Percentiles rank a stretch among this genome's conserved stretches.
Conservation (phyloP, 2,113 vertebrate genomes). For the Cathartes aura region DNA sequence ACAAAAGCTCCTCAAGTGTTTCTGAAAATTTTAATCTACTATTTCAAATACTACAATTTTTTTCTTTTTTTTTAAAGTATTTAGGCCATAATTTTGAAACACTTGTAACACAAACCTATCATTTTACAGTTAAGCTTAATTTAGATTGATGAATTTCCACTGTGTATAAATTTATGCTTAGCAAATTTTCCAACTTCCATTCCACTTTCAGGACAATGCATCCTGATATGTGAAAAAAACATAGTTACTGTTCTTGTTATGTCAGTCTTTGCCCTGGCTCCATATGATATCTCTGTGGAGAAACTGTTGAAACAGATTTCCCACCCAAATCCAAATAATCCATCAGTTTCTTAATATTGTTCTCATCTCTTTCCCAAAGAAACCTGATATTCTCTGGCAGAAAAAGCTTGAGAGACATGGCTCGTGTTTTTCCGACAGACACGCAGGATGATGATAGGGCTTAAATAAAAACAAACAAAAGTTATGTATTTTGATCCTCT, state of each 20-base stretch:
- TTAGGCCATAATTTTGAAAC: neutral
- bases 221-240: neutral
- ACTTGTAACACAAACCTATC: neutral
- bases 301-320: neutral
- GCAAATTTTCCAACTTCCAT: neutral
- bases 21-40: neutral
- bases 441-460: accelerated
- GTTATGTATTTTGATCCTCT: neutral
- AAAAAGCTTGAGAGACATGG: neutral
- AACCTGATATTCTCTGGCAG: neutral
- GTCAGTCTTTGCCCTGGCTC: neutral
- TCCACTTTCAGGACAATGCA: neutral
- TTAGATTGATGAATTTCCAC: neutral
- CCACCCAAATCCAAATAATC: neutral
- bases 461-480: neutral
- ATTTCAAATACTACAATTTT: neutral
- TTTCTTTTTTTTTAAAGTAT: neutral
- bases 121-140: neutral
- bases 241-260: neutral
- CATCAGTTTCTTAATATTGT: neutral
- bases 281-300: neutral
- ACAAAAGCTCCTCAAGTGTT: neutral
- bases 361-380: neutral
- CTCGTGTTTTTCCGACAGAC: neutral
- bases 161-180: neutral